Percentiles rank a stretch among this genome's conserved stretches.
Evolutionary conservation across 2,888 invertebrate species (phyloP).

Genomic region (Drosophila limbata): DNA sequence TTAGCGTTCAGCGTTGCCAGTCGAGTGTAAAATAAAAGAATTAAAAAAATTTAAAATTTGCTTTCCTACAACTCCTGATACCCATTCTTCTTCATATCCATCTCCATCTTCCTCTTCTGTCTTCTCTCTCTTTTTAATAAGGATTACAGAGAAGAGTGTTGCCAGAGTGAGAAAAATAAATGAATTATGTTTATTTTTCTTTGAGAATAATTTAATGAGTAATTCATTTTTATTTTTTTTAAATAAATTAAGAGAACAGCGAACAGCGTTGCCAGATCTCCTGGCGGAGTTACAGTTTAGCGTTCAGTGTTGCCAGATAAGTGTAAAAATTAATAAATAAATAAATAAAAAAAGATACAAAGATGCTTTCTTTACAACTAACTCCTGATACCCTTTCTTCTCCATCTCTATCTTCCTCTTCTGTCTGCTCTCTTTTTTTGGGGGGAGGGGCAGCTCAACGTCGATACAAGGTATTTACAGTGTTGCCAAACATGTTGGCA

Average conservation of each 20-base stretch:
- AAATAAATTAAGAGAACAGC: slow-evolving; percentile 39
- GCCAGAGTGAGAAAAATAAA: background rate
- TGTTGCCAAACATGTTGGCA: slow-evolving; percentile 72
- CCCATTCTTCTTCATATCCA: slow-evolving; percentile 10
- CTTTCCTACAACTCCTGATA: slow-evolving; percentile 43
- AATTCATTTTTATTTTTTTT: slow-evolving; percentile 31
- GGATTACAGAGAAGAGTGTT: too few species aligned
- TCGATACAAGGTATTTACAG: slow-evolving; percentile 82
- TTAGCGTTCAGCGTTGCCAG: slow-evolving; percentile 15
- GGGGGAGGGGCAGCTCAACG: slow-evolving; percentile 48
- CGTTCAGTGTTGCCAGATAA: slow-evolving; percentile 17
- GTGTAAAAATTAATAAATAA: slow-evolving; percentile 42
- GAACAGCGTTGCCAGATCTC: slow-evolving; percentile 12
- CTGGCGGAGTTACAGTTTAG: slow-evolving; percentile 1
- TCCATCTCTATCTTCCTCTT: background rate
- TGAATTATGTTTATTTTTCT: background rate
- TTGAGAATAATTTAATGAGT: slow-evolving; percentile 30
- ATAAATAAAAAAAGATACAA: slow-evolving; percentile 20
- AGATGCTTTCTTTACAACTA: slow-evolving; percentile 29
- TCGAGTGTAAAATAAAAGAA: slow-evolving; percentile 34
- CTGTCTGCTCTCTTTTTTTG: background rate
- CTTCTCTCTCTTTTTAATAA: background rate
- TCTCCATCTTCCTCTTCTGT: background rate
- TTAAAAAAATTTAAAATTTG: slow-evolving; percentile 4
- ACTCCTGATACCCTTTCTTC: slow-evolving; percentile 43